A percentile compares a stretch with the other conserved stretches of the same genome.
Conservation (phyloP, 2,113 vertebrate genomes). For the Capreolus pygargus region DNA sequence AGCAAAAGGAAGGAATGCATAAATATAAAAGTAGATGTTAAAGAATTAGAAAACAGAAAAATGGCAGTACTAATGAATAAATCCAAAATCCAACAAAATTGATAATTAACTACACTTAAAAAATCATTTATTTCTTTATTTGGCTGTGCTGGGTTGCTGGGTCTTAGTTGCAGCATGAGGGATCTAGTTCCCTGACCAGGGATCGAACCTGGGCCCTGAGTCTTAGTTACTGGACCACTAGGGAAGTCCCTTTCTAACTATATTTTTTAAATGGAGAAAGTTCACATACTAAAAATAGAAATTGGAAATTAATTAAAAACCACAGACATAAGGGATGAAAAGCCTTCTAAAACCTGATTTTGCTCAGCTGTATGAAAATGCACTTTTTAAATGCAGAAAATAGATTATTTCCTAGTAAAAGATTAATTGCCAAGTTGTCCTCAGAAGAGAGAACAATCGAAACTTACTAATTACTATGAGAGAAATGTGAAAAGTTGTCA, state of each 20-base stretch:
- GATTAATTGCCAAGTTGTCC: background rate
- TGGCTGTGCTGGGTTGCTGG: background rate
- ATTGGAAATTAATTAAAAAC: background rate
- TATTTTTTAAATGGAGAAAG: slow-evolving; percentile 26
- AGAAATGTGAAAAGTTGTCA: background rate
- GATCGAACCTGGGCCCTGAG: background rate
- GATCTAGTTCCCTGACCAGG: background rate
- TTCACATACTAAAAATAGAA: background rate
- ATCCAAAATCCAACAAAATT: background rate
- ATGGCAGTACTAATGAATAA: background rate
- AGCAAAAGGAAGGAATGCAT: background rate
- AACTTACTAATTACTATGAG: background rate
- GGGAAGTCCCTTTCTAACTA: background rate
- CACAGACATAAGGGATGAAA: background rate
- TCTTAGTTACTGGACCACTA: background rate
- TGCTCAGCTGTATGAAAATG: background rate
- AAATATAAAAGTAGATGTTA: background rate
- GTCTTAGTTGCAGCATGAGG: background rate
- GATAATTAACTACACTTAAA: background rate
- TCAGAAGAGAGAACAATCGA: background rate
- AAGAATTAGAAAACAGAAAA: background rate
- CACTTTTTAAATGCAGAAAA: background rate
- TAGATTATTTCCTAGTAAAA: background rate
- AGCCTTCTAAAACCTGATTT: background rate
- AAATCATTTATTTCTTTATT: background rate